phyloP scores from a whole-genome alignment of 2,888 invertebrate genomes.

The Melinaea marsaeus region DNA sequence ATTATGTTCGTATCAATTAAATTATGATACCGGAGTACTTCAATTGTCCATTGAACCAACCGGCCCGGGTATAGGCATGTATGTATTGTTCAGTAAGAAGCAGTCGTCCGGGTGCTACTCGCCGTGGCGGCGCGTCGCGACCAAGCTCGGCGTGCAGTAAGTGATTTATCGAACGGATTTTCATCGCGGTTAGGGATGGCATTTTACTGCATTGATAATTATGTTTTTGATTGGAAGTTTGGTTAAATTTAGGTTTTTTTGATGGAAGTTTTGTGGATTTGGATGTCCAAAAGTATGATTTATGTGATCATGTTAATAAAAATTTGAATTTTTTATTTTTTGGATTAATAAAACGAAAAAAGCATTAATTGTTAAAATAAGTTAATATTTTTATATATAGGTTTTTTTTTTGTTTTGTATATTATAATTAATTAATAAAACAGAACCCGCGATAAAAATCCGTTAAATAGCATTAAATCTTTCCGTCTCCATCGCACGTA shows the following conservation, averaged over 20 bases:
- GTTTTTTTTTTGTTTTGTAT: neutral
- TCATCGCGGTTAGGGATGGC: slow-evolving; percentile 20
- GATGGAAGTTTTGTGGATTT: neutral
- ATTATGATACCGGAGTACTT: slow-evolving; percentile 3
- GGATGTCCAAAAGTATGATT: neutral
- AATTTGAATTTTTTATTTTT: too few relatives aligned
- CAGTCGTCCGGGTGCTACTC: slow-evolving; percentile 87
- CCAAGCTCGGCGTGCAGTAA: slow-evolving; percentile 97
- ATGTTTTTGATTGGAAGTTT: slow-evolving; percentile 2
- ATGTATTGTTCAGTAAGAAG: slow-evolving; percentile 79
- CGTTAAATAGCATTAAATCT: slow-evolving; percentile 29
- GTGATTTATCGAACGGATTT: slow-evolving; percentile 58
- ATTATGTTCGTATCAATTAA: neutral
- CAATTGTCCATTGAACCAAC: slow-evolving; percentile 10
- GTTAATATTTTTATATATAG: neutral
- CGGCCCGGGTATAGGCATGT: slow-evolving; percentile 17
- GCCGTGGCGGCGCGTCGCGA: slow-evolving; percentile 95
- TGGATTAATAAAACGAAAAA: too few relatives aligned
- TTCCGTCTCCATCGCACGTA: slow-evolving; percentile 49
- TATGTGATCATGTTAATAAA: neutral
- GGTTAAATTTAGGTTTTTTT: neutral
- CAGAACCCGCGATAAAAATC: slow-evolving; percentile 28
- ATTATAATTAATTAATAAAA: neutral
- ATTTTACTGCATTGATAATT: neutral
- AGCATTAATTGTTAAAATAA: neutral